These are phyloP conservation scores for Xanthia togata DNA, from an alignment of 2,888 invertebrate species.

Conservation along the genomic window DNA sequence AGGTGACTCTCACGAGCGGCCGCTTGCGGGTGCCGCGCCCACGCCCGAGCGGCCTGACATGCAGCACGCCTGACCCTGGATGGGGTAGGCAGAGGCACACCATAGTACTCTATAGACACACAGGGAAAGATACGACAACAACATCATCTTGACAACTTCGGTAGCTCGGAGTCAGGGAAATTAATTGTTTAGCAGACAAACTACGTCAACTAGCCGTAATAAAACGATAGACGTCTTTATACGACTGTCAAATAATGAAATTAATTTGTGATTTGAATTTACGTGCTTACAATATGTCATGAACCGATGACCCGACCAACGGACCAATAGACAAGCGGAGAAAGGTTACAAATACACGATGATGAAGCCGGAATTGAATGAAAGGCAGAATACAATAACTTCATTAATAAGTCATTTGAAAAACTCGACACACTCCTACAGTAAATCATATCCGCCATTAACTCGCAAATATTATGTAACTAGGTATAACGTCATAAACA, in stretches of 20 bases:
- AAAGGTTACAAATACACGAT: slow-evolving; percentile 10
- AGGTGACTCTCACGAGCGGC: slow-evolving; percentile 23
- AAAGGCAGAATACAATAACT: slow-evolving; percentile 4
- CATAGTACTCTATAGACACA: background rate
- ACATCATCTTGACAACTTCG: background rate
- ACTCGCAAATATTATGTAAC: background rate
- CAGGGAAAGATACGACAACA: background rate
- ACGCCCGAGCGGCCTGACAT: too few relatives aligned
- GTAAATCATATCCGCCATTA: background rate
- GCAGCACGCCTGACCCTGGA: too few relatives aligned
- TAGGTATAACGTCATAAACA: background rate
- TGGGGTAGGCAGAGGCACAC: background rate
- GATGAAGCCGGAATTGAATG: slow-evolving; percentile 11
- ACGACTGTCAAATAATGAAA: background rate
- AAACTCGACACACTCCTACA: background rate
- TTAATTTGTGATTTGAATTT: background rate
- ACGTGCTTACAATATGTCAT: background rate
- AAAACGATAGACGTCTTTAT: background rate
- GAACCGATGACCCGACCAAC: background rate
- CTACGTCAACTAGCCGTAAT: background rate
- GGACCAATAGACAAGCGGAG: background rate
- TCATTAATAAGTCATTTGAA: background rate
- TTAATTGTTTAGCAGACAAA: background rate
- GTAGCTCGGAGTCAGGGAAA: background rate
- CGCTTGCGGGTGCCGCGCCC: slow-evolving; percentile 3